A percentile compares a stretch with the other conserved stretches of the same genome.
Conservation (phyloP, 2,888 invertebrate species). For the Drosophila anceps region DNA sequence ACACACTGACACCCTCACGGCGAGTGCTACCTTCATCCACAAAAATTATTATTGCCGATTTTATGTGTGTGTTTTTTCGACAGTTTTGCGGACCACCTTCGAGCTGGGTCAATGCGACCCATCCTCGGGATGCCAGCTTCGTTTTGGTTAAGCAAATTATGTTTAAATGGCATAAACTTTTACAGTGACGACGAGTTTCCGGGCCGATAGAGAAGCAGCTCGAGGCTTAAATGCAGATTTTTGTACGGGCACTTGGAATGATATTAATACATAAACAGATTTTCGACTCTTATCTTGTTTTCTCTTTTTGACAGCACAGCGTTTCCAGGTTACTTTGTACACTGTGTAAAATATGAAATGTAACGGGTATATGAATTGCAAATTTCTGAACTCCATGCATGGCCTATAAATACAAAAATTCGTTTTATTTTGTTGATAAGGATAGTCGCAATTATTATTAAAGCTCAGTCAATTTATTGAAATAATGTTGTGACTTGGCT, state of each 20-base stretch:
- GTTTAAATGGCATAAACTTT: slow-evolving; percentile 72
- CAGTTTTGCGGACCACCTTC: slow-evolving; percentile 36
- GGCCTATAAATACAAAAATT: not conserved
- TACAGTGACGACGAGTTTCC: slow-evolving; percentile 25
- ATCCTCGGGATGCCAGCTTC: slow-evolving; percentile 20
- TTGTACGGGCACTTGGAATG: slow-evolving; percentile 27
- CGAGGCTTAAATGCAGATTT: slow-evolving; percentile 19
- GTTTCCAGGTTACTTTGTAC: slow-evolving; percentile 17
- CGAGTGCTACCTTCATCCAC: slow-evolving; percentile 57
- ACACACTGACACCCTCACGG: slow-evolving; percentile 4
- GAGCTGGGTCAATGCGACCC: slow-evolving; percentile 13
- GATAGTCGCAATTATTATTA: no score
- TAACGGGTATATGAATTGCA: slow-evolving; percentile 2
- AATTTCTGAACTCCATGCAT: not conserved
- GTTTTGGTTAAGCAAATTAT: slow-evolving; percentile 63
- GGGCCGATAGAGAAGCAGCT: slow-evolving; percentile 19
- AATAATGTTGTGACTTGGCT: no score
- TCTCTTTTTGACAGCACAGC: slow-evolving; percentile 35
- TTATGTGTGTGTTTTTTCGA: slow-evolving; percentile 63
- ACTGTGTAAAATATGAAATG: slow-evolving; percentile 1
- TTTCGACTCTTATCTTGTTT: slow-evolving; percentile 39
- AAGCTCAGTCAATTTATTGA: no score
- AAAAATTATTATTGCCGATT: slow-evolving; percentile 66
- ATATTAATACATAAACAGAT: slow-evolving; percentile 65
- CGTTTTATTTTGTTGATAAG: not conserved